Evolutionary conservation across 2,113 vertebrate species (phyloP).

Genomic region (Epinephelus cyanopodus): DNA sequence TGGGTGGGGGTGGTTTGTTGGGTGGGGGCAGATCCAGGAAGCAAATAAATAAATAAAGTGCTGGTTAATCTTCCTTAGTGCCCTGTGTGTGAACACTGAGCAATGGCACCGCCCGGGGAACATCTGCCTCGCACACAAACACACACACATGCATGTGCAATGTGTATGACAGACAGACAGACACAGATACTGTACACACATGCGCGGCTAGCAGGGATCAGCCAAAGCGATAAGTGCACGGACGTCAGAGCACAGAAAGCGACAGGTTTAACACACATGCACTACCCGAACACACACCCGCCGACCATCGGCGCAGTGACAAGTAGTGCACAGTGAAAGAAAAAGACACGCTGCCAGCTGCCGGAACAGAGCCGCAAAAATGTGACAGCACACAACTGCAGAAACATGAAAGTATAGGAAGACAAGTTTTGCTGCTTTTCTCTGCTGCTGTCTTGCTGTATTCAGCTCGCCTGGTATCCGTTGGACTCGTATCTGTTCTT

Average conservation of each 20-base stretch:
- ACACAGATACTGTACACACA: slow-evolving; percentile 56
- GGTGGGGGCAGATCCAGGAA: slow-evolving; percentile 54
- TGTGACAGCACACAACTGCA: slow-evolving; percentile 56
- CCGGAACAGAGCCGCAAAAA: slow-evolving; percentile 39
- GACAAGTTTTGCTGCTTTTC: slow-evolving; percentile 46
- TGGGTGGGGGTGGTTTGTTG: neutral
- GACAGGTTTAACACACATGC: slow-evolving; percentile 64
- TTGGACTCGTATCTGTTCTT: slow-evolving; percentile 32
- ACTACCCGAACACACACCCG: slow-evolving; percentile 2
- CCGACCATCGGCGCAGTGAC: slow-evolving; percentile 29
- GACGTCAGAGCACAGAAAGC: slow-evolving; percentile 77
- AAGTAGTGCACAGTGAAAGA: slow-evolving; percentile 36
- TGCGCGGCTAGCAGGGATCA: slow-evolving; percentile 74
- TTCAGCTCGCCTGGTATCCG: slow-evolving; percentile 36
- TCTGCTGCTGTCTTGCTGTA: slow-evolving; percentile 39
- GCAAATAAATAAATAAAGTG: slow-evolving; percentile 81
- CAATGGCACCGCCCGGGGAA: slow-evolving; percentile 78
- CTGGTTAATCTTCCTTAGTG: slow-evolving; percentile 75
- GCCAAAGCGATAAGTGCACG: slow-evolving; percentile 81
- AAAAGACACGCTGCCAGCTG: slow-evolving; percentile 10
- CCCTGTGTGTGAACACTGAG: slow-evolving; percentile 71
- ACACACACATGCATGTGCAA: slow-evolving; percentile 49
- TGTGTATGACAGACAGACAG: slow-evolving; percentile 58
- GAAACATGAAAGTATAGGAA: slow-evolving; percentile 67
- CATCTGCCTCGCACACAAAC: slow-evolving; percentile 76